Percentiles rank a stretch among this genome's conserved stretches.
These are phyloP conservation scores for Halcyon senegalensis DNA, from an alignment of 2,113 vertebrate species.

Conservation along the genomic window DNA sequence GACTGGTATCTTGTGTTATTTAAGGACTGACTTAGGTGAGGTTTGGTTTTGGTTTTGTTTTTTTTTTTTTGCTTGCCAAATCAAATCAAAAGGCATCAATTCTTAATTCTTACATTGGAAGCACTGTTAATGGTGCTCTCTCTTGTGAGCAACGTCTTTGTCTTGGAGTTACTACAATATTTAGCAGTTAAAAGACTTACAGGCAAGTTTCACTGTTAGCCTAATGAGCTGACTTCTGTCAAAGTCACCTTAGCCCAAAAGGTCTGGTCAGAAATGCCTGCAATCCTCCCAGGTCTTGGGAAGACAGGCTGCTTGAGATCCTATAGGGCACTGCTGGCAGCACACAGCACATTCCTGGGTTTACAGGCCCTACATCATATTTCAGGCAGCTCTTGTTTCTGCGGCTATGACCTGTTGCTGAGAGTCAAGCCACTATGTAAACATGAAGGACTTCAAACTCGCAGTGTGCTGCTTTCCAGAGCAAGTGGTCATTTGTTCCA, in stretches of 20 bases:
- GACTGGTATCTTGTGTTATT: neutral
- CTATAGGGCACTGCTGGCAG: slow-evolving; percentile 44
- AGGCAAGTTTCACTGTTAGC: neutral
- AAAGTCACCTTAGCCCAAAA: slow-evolving; percentile 3
- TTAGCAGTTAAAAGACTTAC: neutral
- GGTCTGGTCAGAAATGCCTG: slow-evolving; percentile 4
- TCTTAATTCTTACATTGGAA: neutral
- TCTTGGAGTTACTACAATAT: neutral
- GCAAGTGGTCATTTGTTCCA: slow-evolving; percentile 59
- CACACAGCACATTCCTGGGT: slow-evolving; percentile 53
- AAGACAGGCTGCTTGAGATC: neutral
- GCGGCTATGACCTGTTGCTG: slow-evolving; percentile 56
- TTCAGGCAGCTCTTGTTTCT: slow-evolving; percentile 65
- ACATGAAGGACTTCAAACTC: slow-evolving; percentile 46
- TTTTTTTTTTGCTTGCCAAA: neutral
- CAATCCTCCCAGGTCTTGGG: neutral
- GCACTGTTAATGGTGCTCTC: neutral
- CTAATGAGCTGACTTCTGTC: neutral
- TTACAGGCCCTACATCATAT: slow-evolving; percentile 47
- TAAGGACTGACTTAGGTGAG: neutral
- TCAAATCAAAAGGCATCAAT: neutral
- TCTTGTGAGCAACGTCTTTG: neutral
- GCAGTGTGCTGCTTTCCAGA: slow-evolving; percentile 41
- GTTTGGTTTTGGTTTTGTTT: neutral
- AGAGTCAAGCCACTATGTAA: slow-evolving; percentile 60